phyloP scores from a whole-genome alignment of 1,140 invertebrate species.

The Venustaconcha ellipsiformis region DNA sequence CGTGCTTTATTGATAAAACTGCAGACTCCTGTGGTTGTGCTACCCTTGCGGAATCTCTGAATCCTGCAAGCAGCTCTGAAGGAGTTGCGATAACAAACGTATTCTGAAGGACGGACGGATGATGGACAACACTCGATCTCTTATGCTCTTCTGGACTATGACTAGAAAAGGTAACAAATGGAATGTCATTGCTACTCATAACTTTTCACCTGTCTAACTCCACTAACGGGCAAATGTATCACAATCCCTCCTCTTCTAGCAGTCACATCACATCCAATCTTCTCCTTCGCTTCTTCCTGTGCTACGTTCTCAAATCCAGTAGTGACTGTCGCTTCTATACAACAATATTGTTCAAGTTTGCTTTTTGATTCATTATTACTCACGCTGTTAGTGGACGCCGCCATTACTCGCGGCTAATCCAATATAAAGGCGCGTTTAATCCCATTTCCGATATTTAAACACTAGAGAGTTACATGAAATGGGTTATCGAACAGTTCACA shows the following conservation, averaged over 20 bases:
- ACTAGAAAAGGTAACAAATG: too few species aligned
- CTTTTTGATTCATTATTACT: constrained; percentile 2
- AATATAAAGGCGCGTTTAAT: constrained; percentile 1
- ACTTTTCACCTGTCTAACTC: constrained; percentile 61
- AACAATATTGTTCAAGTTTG: constrained; percentile 37
- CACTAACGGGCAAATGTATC: constrained; percentile 67
- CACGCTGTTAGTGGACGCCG: constrained; percentile 50
- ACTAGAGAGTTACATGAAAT: too few species aligned
- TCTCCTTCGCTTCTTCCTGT: constrained; percentile 72
- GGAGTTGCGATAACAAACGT: too few species aligned
- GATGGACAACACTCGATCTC: too few species aligned
- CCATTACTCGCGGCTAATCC: constrained; percentile 35
- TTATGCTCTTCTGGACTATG: too few species aligned
- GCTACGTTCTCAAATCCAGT: constrained; percentile 74
- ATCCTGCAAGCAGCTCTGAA: too few species aligned
- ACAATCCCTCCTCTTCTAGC: constrained; percentile 71
- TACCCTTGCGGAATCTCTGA: too few species aligned
- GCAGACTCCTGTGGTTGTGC: too few species aligned
- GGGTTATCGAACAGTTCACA: constrained; percentile 1
- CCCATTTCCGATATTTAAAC: too few species aligned
- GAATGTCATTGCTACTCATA: background rate
- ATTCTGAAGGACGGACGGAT: too few species aligned
- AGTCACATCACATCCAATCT: constrained; percentile 62
- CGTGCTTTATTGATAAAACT: too few species aligned
- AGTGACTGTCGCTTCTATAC: constrained; percentile 69